phyloP scores from a whole-genome alignment of 2,797 vertebrate species.

The Tolypeutes matacus region DNA sequence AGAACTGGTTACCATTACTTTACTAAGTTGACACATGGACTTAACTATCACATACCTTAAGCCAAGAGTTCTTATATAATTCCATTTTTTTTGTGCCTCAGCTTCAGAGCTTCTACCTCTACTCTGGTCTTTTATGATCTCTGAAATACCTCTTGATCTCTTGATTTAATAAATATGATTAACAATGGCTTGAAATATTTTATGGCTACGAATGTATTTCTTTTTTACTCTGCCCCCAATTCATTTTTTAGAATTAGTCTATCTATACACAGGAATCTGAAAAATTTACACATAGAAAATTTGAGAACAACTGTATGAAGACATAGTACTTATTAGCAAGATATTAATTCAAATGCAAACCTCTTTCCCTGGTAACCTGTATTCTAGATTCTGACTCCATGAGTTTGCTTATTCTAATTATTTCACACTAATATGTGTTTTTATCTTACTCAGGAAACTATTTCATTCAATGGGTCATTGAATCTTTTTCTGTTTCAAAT shows the following conservation, averaged over 20 bases:
- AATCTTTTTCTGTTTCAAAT: slow-evolving; percentile 43
- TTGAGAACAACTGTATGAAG: neutral
- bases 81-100: slow-evolving; percentile 25
- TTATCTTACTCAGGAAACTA: neutral
- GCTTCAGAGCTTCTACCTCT: slow-evolving; percentile 19
- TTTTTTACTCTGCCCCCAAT: neutral
- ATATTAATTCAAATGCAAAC: neutral
- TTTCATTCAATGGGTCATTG: neutral
- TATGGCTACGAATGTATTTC: slow-evolving; percentile 41
- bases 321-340: neutral
- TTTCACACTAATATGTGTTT: neutral
- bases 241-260: slow-evolving; percentile 14
- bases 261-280: slow-evolving; percentile 29
- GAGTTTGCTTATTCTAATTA: no score
- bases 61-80: slow-evolving; percentile 46
- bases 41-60: neutral
- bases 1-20: no score
- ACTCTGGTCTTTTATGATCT: slow-evolving; percentile 6
- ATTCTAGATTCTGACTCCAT: no score
- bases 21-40: no score
- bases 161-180: slow-evolving; percentile 41
- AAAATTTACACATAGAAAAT: neutral
- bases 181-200: slow-evolving; percentile 14
- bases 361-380: neutral
- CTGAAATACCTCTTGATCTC: slow-evolving; percentile 32